A percentile compares a stretch with the other conserved stretches of the same genome.
phyloP scores from a whole-genome alignment of 2,888 invertebrate genomes.

The Psylliodes chrysocephalus region DNA sequence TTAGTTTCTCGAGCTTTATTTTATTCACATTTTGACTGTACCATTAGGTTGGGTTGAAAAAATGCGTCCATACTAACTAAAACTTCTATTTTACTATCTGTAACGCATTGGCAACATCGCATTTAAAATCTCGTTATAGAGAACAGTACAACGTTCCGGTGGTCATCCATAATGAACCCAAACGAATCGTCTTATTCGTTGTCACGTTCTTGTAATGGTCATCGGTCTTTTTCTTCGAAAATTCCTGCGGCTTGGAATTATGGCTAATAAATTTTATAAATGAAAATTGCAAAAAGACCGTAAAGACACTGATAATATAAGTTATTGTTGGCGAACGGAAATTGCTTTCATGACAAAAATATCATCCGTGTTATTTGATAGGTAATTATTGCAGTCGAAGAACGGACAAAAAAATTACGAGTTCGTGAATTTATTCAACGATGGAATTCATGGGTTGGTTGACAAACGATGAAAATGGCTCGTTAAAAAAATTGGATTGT shows the following conservation, averaged over 20 bases:
- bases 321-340: constrained; percentile 17
- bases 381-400: no score
- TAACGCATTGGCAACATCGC: constrained; percentile 6
- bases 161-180: constrained; percentile 12
- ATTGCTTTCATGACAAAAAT: constrained; percentile 17
- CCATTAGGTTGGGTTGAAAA: no score
- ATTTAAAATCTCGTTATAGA: neutral
- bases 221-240: constrained; percentile 23
- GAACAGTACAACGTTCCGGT: constrained; percentile 7
- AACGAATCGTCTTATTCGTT: constrained; percentile 23
- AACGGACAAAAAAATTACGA: no score
- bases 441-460: no score
- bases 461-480: no score
- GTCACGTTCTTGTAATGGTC: constrained; percentile 16
- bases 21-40: no score
- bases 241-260: constrained; percentile 20
- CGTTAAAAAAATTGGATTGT: no score
- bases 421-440: no score
- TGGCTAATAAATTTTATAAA: constrained; percentile 28
- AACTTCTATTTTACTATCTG: no score
- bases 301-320: constrained; percentile 22
- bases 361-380: no score
- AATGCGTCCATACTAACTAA: no score
- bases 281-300: constrained; percentile 26
- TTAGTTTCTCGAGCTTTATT: no score